These are phyloP conservation scores for Notechis scutatus DNA, from an alignment of 2,113 vertebrate genomes.

Conservation along the genomic window DNA sequence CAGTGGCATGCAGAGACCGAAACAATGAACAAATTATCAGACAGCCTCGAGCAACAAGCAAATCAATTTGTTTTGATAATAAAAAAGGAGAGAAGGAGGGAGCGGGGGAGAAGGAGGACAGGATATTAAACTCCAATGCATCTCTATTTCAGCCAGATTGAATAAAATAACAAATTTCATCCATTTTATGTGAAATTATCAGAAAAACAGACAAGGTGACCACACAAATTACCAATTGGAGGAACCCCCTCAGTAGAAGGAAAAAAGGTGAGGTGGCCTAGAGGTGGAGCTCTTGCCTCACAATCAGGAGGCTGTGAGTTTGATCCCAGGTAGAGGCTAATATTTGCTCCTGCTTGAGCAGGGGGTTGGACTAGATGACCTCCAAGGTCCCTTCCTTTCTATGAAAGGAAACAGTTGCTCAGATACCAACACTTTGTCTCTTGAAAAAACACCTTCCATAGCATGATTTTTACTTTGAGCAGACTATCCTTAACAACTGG, in stretches of 20 bases:
- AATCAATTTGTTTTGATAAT: slow-evolving; percentile 54
- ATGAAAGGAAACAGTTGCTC: slow-evolving; percentile 40
- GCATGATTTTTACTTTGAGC: slow-evolving; percentile 35
- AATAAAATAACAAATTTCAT: slow-evolving; percentile 56
- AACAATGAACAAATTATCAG: slow-evolving; percentile 56
- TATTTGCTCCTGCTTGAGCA: too few relatives aligned
- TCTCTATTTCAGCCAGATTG: slow-evolving; percentile 49
- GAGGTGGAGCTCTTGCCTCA: too few relatives aligned
- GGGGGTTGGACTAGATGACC: too few relatives aligned
- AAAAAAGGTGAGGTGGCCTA: background rate
- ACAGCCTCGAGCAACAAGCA: slow-evolving; percentile 46
- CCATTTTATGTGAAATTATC: slow-evolving; percentile 48
- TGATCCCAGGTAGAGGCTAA: too few relatives aligned
- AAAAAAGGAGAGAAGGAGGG: slow-evolving; percentile 34
- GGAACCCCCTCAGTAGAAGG: slow-evolving; percentile 27
- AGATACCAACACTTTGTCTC: slow-evolving; percentile 38
- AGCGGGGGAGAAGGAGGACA: background rate
- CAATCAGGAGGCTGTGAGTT: too few relatives aligned
- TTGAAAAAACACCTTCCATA: background rate
- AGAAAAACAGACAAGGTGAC: slow-evolving; percentile 56
- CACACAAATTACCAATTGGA: slow-evolving; percentile 44
- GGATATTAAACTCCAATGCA: slow-evolving; percentile 42
- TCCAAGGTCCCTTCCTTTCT: too few relatives aligned
- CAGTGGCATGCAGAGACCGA: slow-evolving; percentile 14
- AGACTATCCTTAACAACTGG: slow-evolving; percentile 31